phyloP scores from a whole-genome alignment of 1,140 invertebrate genomes.

The Bombus confusus region DNA sequence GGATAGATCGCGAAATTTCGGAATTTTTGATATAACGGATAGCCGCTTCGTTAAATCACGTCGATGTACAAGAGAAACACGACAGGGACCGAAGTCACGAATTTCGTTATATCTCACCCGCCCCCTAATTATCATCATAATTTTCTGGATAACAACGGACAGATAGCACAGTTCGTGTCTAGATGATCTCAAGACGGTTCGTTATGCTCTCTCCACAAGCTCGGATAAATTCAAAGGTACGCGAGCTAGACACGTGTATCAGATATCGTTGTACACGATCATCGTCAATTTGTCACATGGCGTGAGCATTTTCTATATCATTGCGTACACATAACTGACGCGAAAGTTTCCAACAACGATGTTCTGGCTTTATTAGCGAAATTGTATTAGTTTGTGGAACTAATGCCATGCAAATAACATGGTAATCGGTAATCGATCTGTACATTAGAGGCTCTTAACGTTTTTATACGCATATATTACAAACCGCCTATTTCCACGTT shows the following conservation, averaged over 20 bases:
- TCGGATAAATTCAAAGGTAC: constrained; percentile 11
- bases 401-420: not conserved
- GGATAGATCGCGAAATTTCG: not conserved
- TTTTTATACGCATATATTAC: too few species aligned
- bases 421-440: not conserved
- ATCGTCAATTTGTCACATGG: not conserved
- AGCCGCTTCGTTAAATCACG: not conserved
- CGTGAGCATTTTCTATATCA: not conserved
- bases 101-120: not conserved
- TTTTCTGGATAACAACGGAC: constrained; percentile 63
- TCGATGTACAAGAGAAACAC: not conserved
- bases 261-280: constrained; percentile 12
- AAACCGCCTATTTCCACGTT: not conserved
- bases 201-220: constrained; percentile 79
- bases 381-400: not conserved
- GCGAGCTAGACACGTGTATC: not conserved
- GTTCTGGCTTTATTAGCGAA: not conserved
- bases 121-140: constrained; percentile 27
- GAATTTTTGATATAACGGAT: not conserved
- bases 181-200: constrained; percentile 32
- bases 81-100: constrained; percentile 17
- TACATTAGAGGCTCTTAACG: too few species aligned
- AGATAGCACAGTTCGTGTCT: constrained; percentile 20
- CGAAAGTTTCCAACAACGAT: not conserved
- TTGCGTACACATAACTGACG: not conserved